These are phyloP conservation scores for Microctonus brassicae DNA, from an alignment of 2,888 invertebrate genomes.

Conservation along the genomic window DNA sequence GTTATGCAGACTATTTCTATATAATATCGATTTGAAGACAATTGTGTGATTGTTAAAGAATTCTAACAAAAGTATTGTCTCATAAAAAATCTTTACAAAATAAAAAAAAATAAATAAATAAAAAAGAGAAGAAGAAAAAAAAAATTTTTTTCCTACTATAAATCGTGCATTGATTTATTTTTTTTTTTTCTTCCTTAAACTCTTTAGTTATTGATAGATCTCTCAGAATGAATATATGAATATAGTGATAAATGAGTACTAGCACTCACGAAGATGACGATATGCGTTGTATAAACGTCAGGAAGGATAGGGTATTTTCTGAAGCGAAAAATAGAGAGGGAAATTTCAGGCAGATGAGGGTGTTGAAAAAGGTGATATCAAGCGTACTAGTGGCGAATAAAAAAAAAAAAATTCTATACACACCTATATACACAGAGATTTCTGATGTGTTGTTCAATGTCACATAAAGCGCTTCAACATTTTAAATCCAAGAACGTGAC, in stretches of 20 bases:
- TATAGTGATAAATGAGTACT: neutral
- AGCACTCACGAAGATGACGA: neutral
- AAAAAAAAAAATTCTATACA: neutral
- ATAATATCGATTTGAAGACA: neutral
- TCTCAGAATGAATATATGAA: neutral
- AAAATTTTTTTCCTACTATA: neutral
- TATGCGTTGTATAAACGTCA: neutral
- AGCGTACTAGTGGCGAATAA: neutral
- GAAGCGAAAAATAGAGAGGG: neutral
- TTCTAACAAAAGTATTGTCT: neutral
- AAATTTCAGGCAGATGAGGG: neutral
- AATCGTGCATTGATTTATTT: neutral
- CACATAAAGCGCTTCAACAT: neutral
- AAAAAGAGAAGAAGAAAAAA: too few species aligned
- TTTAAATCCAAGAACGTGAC: slow-evolving; percentile 44
- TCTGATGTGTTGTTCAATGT: neutral
- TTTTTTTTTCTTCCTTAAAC: neutral
- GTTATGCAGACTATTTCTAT: neutral
- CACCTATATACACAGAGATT: neutral
- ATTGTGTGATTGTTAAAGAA: neutral
- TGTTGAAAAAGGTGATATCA: neutral
- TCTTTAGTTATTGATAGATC: neutral
- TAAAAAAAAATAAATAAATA: too few species aligned
- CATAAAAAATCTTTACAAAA: neutral
- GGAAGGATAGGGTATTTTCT: neutral